A percentile compares a stretch with the other conserved stretches of the same genome.
Conservation (phyloP, 2,113 vertebrate genomes). For the Pangasianodon gigas region DNA sequence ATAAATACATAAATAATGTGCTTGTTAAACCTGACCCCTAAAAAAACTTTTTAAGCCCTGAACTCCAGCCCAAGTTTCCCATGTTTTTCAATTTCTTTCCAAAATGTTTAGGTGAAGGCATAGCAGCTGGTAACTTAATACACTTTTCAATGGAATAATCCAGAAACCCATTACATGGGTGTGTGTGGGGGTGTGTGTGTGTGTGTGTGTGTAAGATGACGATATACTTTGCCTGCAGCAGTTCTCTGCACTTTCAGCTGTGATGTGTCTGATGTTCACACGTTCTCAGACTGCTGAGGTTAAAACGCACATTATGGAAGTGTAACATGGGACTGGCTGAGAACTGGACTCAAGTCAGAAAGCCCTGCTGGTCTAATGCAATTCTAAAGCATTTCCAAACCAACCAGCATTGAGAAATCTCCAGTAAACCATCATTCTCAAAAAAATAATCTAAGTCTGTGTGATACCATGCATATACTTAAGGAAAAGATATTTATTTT, state of each 20-base stretch:
- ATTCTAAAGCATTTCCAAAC: background rate
- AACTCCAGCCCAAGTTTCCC: background rate
- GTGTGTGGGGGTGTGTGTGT: background rate
- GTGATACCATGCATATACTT: background rate
- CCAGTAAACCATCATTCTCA: background rate
- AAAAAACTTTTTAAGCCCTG: background rate
- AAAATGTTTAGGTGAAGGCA: background rate
- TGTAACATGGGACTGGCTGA: background rate
- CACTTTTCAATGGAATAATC: background rate
- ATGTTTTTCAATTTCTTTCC: background rate
- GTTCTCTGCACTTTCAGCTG: background rate
- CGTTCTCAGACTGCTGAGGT: background rate
- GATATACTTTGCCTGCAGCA: constrained; percentile 18
- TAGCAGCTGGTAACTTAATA: background rate
- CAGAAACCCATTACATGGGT: background rate
- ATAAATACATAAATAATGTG: background rate
- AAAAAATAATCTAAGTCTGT: background rate
- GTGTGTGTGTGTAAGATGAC: background rate
- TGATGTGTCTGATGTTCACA: background rate
- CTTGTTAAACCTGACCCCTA: background rate
- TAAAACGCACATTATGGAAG: background rate
- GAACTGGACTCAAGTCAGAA: background rate
- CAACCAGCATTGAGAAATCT: background rate
- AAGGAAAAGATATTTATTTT: background rate
- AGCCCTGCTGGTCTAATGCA: background rate